Evolutionary conservation across 2,113 vertebrate species (phyloP).

Genomic region (Rhagologus leucostigma): DNA sequence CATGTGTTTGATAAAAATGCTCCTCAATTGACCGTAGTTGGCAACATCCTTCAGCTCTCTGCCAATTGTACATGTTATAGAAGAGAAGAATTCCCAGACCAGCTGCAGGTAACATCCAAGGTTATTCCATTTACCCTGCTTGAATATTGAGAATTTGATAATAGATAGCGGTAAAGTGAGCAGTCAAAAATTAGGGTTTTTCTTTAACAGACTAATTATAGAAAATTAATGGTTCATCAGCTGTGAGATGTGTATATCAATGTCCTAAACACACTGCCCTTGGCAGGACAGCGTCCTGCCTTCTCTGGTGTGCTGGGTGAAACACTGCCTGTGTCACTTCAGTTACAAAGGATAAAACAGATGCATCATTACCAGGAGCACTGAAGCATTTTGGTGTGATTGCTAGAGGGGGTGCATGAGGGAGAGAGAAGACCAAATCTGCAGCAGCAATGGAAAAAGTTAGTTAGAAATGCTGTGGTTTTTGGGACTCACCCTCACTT

Average conservation of each 20-base stretch:
- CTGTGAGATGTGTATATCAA: not conserved
- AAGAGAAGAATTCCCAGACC: not conserved
- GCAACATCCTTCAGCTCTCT: not conserved
- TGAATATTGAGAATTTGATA: not conserved
- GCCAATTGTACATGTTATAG: not conserved
- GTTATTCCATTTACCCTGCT: not conserved
- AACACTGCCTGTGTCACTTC: not conserved
- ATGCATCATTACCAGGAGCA: slow-evolving; percentile 27
- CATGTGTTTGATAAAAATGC: not conserved
- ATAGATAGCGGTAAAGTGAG: fast-evolving
- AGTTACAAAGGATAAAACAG: slow-evolving; percentile 39
- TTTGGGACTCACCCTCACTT: not conserved
- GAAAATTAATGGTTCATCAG: not conserved
- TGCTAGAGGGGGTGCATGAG: slow-evolving; percentile 43
- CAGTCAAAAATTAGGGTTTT: not conserved
- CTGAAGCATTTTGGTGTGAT: slow-evolving; percentile 25
- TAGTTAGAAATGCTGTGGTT: not conserved
- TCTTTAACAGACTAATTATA: not conserved
- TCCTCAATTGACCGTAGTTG: not conserved
- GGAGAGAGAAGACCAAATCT: slow-evolving; percentile 39
- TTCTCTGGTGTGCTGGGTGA: not conserved
- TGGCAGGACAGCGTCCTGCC: not conserved
- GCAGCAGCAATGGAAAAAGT: slow-evolving; percentile 14
- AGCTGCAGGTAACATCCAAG: not conserved
- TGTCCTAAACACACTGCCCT: not conserved